phyloP scores from a whole-genome alignment of 2,113 vertebrate species.

The Gambusia affinis region DNA sequence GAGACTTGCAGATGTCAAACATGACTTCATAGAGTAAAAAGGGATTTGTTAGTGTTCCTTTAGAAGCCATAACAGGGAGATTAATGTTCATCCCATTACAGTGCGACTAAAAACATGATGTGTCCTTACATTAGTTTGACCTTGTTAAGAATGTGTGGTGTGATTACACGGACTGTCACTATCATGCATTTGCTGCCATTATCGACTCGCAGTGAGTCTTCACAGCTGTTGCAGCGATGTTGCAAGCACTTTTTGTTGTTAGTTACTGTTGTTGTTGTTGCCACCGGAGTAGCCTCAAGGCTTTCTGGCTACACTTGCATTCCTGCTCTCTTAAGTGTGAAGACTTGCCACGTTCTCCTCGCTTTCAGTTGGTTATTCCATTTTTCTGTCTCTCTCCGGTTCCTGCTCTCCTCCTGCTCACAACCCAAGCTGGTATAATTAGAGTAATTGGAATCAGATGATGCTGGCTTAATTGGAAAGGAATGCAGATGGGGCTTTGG shows the following conservation, averaged over 20 bases:
- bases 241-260: constrained; percentile 54
- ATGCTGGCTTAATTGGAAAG: constrained; percentile 81
- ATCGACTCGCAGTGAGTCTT: constrained; percentile 8
- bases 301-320: constrained; percentile 33
- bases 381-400: constrained; percentile 15
- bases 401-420: constrained; percentile 53
- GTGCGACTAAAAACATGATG: constrained; percentile 52
- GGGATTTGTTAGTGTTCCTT: constrained; percentile 44
- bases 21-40: constrained; percentile 26
- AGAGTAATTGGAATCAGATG: constrained; percentile 80
- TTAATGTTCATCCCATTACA: constrained; percentile 38
- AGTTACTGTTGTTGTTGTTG: constrained; percentile 69
- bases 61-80: constrained; percentile 47
- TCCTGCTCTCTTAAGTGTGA: constrained; percentile 52
- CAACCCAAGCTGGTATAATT: constrained; percentile 78
- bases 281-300: constrained; percentile 45
- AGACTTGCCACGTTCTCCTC: constrained; percentile 29
- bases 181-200: constrained; percentile 40
- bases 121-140: constrained; percentile 56
- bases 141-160: constrained; percentile 48
- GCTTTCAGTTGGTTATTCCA: constrained; percentile 3
- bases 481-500: constrained; percentile 75
- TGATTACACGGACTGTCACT: constrained; percentile 48
- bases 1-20: constrained; percentile 54
- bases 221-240: constrained; percentile 49